Evolutionary conservation across 2,888 invertebrate species (phyloP), one percentile per base, ranked within the genome.

Genomic region (Amblyjoppa proteus): DNA sequence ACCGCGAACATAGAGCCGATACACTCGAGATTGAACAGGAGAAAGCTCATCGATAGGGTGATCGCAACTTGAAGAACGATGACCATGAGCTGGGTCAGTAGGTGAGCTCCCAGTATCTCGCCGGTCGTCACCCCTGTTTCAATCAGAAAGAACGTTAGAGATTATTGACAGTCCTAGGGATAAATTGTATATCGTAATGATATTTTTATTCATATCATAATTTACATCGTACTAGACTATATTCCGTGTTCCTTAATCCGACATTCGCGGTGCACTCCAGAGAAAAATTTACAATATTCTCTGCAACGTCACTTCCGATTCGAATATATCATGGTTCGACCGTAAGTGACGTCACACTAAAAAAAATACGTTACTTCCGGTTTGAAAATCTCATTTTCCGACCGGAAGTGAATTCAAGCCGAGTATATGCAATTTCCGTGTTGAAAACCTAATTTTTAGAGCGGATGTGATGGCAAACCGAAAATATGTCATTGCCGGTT

Each of bases 31-130:
- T 95, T 94, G 91, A 96, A 97, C 9, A 96, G 95, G 0, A 94
- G 88, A 92, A 96, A 96, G 1, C 96, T 95, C 9, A 97, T 94
- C 0, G 95, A 90, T 90, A 97, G 95, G 87, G 97, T 95, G 81
- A 96, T 94, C 0, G 94, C 91, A 2, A 96, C 95, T 93, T 98
- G 98, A 31, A 98, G 93, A 0, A 96, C 85, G 91, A 98, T 96
- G n/a, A 98, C 95, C 2, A 95, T 92, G 34, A 97, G 94, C 94
- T 98, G 98, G 34, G 97, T 95, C 16, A 96, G 91, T 81, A 98
- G 95, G 93, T 98, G 98, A 0, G 98, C 97, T 84, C 97, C 94
- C 66, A 98, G 95, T 93, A 98, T 97, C 95, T 98, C 98, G 53
- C 96, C 93, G 0, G 97, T 96, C 58, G 96, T 96, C 13, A 98